phyloP scores from a whole-genome alignment of 1,140 invertebrate species.

The Melitaea cinxia region DNA sequence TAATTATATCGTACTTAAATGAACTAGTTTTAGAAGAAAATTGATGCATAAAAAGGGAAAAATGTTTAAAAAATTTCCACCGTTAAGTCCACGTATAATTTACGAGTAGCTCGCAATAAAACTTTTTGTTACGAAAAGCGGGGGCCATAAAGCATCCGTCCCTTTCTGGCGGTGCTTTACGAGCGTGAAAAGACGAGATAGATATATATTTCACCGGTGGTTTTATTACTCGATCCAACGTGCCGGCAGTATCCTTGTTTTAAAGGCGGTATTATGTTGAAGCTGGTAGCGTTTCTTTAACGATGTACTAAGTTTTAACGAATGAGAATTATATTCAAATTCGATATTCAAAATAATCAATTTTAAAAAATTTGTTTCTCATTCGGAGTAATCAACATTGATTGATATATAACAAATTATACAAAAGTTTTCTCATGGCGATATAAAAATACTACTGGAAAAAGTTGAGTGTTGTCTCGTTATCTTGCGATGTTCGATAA shows the following conservation, averaged over 20 bases:
- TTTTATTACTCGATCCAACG: conserved; percentile 62
- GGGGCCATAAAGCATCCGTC: conserved; percentile 62
- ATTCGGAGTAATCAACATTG: too few species aligned
- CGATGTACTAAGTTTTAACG: conserved; percentile 1
- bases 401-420: too few species aligned
- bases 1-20: neutral
- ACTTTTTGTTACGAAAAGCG: conserved; percentile 70
- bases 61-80: conserved; percentile 49
- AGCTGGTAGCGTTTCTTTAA: conserved; percentile 17
- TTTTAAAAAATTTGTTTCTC: too few species aligned
- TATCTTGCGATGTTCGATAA: too few species aligned
- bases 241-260: conserved; percentile 39
- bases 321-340: conserved; percentile 6
- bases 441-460: too few species aligned
- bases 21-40: conserved; percentile 26
- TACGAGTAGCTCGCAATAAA: conserved; percentile 72
- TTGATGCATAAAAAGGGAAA: conserved; percentile 34
- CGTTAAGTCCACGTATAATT: conserved; percentile 66
- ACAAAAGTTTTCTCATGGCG: too few species aligned
- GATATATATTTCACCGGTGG: conserved; percentile 62
- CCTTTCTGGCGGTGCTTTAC: conserved; percentile 58
- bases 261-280: conserved; percentile 40
- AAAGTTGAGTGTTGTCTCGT: too few species aligned
- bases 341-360: too few species aligned
- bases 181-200: conserved; percentile 67